phyloP scores from a whole-genome alignment of 1,140 invertebrate species.

The Anthonomus grandis region DNA sequence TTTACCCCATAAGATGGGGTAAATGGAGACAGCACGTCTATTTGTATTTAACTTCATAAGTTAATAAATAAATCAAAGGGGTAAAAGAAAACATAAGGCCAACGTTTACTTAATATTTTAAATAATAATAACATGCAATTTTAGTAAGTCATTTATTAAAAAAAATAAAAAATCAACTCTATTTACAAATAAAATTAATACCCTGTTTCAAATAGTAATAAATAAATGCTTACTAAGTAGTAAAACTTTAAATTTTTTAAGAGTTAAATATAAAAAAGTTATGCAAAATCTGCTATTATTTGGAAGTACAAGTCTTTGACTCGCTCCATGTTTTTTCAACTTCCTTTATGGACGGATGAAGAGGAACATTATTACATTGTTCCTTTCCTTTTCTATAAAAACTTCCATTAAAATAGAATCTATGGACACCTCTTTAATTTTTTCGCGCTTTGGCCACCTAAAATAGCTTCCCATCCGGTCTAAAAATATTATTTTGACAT shows the following conservation, averaged over 20 bases:
- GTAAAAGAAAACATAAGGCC: neutral
- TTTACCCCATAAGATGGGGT: no score
- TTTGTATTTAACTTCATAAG: neutral
- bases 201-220: neutral
- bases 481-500: neutral
- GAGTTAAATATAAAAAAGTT: no score
- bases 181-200: no score
- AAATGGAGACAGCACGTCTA: no score
- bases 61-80: neutral
- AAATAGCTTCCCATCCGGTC: no score
- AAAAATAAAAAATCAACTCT: no score
- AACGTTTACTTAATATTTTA: neutral
- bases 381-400: neutral
- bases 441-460: no score
- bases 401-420: neutral
- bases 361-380: no score
- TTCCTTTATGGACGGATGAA: neutral
- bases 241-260: neutral
- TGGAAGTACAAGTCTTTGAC: neutral
- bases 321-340: neutral
- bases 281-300: neutral
- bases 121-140: neutral
- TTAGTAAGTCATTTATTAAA: no score
- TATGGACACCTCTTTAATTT: neutral
- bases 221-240: neutral